Percentiles rank a stretch among this genome's conserved stretches.
Conservation (phyloP, 2,797 vertebrate genomes). For the Falco biarmicus region DNA sequence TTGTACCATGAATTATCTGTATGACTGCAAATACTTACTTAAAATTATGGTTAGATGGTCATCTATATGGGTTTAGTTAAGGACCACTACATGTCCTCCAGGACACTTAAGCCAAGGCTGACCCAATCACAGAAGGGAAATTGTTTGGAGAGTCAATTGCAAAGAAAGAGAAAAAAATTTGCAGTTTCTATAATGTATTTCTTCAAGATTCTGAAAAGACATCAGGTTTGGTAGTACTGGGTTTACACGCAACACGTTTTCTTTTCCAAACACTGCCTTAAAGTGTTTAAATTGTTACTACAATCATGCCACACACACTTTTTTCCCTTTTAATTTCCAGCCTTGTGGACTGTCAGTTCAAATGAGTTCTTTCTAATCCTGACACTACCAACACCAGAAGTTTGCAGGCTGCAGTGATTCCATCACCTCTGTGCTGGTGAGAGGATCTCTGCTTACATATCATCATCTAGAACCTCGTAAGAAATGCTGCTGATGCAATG, state of each 20-base stretch:
- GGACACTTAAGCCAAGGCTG: background rate
- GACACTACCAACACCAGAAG: background rate
- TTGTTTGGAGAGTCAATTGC: background rate
- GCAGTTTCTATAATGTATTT: background rate
- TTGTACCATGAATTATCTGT: background rate
- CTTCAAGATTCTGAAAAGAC: background rate
- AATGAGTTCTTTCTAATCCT: background rate
- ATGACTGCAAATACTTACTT: background rate
- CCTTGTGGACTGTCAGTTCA: background rate
- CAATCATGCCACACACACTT: background rate
- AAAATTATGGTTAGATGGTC: background rate
- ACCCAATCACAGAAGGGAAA: background rate
- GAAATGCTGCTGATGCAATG: background rate
- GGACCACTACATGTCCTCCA: background rate
- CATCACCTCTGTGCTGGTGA: background rate
- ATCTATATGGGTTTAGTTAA: background rate
- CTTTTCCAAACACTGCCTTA: background rate
- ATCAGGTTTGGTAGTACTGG: background rate
- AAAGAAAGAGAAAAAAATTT: background rate
- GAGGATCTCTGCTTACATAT: background rate
- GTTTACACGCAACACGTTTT: background rate
- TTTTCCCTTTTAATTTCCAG: background rate
- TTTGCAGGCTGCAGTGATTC: background rate
- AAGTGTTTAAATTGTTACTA: background rate
- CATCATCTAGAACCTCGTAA: background rate